Evolutionary conservation across 1,140 invertebrate species (phyloP), one percentile per base, ranked within the genome.

Genomic region (Andricus grossulariae): DNA sequence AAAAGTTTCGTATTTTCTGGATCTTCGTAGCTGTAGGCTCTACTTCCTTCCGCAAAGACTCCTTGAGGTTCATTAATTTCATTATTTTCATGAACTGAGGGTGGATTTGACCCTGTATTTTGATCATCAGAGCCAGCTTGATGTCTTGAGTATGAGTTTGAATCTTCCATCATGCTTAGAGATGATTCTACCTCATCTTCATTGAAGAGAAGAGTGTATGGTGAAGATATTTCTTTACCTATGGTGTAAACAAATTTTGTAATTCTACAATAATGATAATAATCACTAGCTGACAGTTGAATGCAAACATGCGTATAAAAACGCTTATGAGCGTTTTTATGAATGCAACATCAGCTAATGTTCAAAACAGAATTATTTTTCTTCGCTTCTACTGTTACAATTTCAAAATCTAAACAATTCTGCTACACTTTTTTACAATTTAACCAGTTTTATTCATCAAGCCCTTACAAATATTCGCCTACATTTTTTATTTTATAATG

Each of bases 131-230:
- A 45, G 39, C 10, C 39, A 45, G 39, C 39, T 11, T 45, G 39
- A 45, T 45, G 7, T 45, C 39, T 45, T 45, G 39, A 11, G 39
- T 10, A 8, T 45, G 39, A 45, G 1, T 75, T n/a, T 6, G 51
- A 82, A 12, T 70, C 71, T 71, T 72, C 79, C 18, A 75, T 45
- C 49, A 72, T 71, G 16, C 39, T 82, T 6, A 49, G 25, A 18
- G 19, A 50, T 55, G 50, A 75, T 80, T 88, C 89, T 19, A 83
- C 86, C 39, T 89, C 85, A 19, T 90, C 86, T 32, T 90, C 86
- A 21, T 66, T 80, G 1, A 84, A 52, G 12, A 90, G 72, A 1
- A 87, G 76, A 25, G 79, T 80, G 21, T 87, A 87, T 2, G 81
- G 78, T 2, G 79, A 66, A 73, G 72, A 76, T 55, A 49, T 52